These are phyloP conservation scores for Drosophila rufa DNA, from an alignment of 1,140 invertebrate genomes.

Conservation along the genomic window DNA sequence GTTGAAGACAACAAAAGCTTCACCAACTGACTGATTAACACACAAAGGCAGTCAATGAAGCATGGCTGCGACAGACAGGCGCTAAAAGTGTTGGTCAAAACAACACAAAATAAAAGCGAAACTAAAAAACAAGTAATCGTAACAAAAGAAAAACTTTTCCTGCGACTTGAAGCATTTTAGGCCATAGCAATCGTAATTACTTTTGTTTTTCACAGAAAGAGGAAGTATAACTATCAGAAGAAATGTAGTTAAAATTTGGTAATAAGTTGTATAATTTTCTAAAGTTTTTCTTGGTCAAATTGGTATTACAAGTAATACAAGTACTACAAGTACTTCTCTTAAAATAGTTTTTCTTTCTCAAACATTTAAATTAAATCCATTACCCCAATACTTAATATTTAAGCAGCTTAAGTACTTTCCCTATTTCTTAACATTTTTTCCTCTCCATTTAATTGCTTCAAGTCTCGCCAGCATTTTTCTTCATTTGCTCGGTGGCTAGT, in stretches of 20 bases:
- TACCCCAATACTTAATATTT: no score
- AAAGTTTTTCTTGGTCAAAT: no score
- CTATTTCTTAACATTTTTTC: background rate
- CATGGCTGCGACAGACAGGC: conserved; percentile 36
- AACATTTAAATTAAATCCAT: no score
- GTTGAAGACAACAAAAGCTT: conserved; percentile 47
- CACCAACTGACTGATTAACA: conserved; percentile 68
- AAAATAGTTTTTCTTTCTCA: no score
- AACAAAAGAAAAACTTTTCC: conserved; percentile 23
- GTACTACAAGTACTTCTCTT: no score
- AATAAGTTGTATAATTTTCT: background rate
- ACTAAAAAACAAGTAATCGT: conserved; percentile 11
- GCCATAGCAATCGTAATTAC: conserved; percentile 44
- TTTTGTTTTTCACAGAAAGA: conserved; percentile 7
- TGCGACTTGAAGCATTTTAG: conserved; percentile 13
- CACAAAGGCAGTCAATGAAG: conserved; percentile 66
- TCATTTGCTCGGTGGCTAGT: conserved; percentile 24
- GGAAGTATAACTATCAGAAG: background rate
- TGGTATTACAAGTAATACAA: background rate
- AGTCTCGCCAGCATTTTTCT: conserved; percentile 44
- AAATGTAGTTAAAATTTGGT: background rate
- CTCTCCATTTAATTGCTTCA: background rate
- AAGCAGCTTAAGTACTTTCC: background rate
- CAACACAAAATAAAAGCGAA: background rate
- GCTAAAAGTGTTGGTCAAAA: conserved; percentile 26